phyloP scores from a whole-genome alignment of 2,113 vertebrate genomes.

The Silurus meridionalis region DNA sequence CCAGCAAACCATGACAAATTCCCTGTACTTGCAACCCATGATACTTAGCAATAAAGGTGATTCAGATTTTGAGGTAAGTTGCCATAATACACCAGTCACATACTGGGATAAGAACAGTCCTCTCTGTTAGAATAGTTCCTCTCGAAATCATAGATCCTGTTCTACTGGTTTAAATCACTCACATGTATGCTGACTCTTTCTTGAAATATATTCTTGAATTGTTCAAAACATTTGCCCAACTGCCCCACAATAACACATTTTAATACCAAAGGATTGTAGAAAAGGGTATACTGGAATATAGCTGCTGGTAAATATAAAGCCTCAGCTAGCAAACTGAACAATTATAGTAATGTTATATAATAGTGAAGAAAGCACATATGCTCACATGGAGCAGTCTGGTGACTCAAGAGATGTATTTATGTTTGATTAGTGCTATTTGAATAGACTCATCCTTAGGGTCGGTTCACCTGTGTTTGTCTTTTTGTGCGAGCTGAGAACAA shows the following conservation, averaged over 20 bases:
- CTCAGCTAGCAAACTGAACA: not conserved
- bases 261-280: not conserved
- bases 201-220: not conserved
- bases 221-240: not conserved
- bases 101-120: not conserved
- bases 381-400: not conserved
- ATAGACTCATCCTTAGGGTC: not conserved
- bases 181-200: not conserved
- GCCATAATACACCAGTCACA: not conserved
- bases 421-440: constrained; percentile 19
- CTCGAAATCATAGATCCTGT: constrained; percentile 6
- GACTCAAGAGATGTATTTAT: constrained; percentile 7
- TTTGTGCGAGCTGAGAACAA: constrained; percentile 20
- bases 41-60: no score
- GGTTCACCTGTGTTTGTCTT: not conserved
- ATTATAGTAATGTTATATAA: constrained; percentile 2
- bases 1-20: no score
- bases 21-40: no score
- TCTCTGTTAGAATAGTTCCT: not conserved
- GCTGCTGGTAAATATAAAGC: not conserved
- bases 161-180: not conserved
- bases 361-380: not conserved
- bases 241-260: not conserved
- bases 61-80: not conserved
- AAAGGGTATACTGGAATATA: not conserved